Evolutionary conservation across 37 sponge, comb jelly and placozoan species (phyloP).

Genomic region (Halisarca cf. caerulea): DNA sequence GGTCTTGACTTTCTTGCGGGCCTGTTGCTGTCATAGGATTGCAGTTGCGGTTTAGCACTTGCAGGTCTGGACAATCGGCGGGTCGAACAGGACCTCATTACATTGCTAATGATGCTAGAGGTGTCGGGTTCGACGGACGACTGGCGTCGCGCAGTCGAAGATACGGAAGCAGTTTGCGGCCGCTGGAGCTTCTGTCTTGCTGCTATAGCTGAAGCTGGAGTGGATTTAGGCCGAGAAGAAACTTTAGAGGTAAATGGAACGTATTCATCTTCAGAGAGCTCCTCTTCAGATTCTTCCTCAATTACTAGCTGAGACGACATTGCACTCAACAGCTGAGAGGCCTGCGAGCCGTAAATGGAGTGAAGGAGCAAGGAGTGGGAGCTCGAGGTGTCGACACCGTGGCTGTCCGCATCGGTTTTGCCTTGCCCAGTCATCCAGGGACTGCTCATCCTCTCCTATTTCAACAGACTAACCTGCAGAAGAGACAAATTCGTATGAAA

Average conservation of each 20-base stretch:
- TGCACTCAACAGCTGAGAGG: constrained; percentile 45
- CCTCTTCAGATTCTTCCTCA: constrained; percentile 27
- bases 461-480: too few relatives aligned
- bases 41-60: not conserved
- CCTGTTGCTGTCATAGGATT: not conserved
- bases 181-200: not conserved
- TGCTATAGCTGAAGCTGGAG: not conserved
- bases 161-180: not conserved
- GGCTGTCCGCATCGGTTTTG: too few relatives aligned
- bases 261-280: not conserved
- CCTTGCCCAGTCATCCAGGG: too few relatives aligned
- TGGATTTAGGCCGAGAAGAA: not conserved
- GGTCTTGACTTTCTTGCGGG: constrained; percentile 17
- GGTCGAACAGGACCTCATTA: too few relatives aligned
- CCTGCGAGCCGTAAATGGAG: constrained; percentile 79
- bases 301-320: not conserved
- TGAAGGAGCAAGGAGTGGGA: constrained; percentile 45
- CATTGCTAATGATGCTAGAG: not conserved
- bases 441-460: too few relatives aligned
- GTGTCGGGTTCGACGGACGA: not conserved
- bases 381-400: constrained; percentile 33
- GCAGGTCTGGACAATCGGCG: not conserved
- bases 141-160: not conserved
- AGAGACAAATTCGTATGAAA: too few relatives aligned
- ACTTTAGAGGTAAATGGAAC: not conserved